Conservation (phyloP, 2,113 vertebrate species). For the Chloroceryle aenea region DNA sequence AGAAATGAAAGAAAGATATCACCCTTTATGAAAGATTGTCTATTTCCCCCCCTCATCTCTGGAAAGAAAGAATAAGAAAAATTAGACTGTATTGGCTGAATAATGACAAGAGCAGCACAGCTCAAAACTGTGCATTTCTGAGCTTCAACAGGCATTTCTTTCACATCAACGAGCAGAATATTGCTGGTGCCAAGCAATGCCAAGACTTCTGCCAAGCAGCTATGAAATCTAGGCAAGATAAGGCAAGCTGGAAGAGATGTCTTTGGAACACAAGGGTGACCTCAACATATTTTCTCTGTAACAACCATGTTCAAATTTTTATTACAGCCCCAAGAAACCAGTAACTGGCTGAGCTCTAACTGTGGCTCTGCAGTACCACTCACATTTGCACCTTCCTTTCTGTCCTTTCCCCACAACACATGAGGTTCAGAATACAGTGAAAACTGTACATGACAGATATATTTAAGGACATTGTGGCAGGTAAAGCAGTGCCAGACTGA, state of each 20-base stretch:
- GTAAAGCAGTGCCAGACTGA: background rate
- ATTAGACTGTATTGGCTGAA: background rate
- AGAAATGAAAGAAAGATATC: background rate
- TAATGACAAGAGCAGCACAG: background rate
- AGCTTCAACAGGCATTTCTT: background rate
- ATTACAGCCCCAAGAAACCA: background rate
- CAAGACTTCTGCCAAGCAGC: constrained; percentile 1
- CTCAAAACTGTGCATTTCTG: background rate
- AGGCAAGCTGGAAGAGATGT: background rate
- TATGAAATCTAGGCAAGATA: background rate
- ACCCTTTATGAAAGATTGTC: background rate
- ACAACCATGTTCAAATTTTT: background rate
- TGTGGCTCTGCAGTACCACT: background rate
- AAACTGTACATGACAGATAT: background rate
- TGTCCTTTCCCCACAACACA: background rate
- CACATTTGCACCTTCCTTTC: background rate
- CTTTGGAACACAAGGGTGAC: background rate
- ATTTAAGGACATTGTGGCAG: background rate
- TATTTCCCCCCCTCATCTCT: background rate
- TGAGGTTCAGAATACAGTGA: background rate
- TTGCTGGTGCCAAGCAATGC: background rate
- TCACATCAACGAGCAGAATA: background rate
- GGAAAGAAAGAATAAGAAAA: background rate
- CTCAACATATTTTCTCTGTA: background rate
- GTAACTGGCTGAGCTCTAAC: background rate